phyloP scores from a whole-genome alignment of 2,113 vertebrate species.

The Macrotis lagotis region DNA sequence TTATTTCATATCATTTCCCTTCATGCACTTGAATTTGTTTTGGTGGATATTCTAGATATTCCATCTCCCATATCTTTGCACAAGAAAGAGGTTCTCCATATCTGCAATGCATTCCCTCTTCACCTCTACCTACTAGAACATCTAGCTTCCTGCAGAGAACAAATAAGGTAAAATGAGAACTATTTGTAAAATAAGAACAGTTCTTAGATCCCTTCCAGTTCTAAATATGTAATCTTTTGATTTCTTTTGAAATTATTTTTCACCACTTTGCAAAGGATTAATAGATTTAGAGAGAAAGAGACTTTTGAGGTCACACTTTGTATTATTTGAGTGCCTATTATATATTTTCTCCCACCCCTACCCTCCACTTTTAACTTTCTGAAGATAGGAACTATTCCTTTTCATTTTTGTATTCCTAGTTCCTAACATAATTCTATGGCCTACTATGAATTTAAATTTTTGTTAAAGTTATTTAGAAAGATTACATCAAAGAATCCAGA shows the following conservation, averaged over 20 bases:
- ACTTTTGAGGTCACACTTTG: not conserved
- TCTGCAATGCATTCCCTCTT: not conserved
- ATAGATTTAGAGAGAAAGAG: not conserved
- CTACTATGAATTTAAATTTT: not conserved
- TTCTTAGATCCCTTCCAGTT: not conserved
- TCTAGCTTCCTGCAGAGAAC: not conserved
- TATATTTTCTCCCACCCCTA: not conserved
- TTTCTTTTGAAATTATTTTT: not conserved
- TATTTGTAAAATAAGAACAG: not conserved
- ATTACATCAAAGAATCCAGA: not conserved
- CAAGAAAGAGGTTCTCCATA: not conserved
- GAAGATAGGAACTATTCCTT: not conserved
- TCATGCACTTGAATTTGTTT: not conserved
- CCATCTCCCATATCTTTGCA: slow-evolving; percentile 9
- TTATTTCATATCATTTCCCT: not conserved
- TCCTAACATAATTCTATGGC: not conserved
- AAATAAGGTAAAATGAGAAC: no score
- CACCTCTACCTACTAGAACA: not conserved
- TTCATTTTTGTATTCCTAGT: not conserved
- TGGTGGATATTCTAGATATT: slow-evolving; percentile 28
- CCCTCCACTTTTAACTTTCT: not conserved
- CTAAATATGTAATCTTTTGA: not conserved
- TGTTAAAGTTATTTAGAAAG: not conserved
- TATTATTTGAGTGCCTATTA: not conserved
- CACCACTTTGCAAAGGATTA: not conserved